Evolutionary conservation across 2,113 vertebrate genomes (phyloP).

Genomic region (Cavia aperea): DNA sequence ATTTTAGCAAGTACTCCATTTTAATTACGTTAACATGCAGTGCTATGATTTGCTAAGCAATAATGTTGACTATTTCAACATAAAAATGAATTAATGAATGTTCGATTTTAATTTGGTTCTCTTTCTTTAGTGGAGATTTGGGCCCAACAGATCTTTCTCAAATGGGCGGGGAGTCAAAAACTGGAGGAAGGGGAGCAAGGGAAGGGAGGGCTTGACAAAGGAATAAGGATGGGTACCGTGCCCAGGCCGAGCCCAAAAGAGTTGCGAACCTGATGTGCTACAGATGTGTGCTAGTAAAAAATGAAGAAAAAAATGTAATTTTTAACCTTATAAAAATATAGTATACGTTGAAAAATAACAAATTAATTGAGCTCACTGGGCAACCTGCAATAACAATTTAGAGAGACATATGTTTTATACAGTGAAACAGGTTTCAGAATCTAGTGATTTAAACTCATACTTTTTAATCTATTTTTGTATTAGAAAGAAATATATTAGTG

Average conservation of each 20-base stretch:
- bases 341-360: neutral
- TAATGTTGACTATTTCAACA: neutral
- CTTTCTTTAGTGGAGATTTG: neutral
- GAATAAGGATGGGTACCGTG: neutral
- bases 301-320: neutral
- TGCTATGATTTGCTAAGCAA: neutral
- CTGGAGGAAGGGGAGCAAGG: neutral
- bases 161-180: neutral
- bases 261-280: accelerated
- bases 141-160: neutral
- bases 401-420: neutral
- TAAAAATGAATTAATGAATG: neutral
- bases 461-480: slow-evolving; percentile 15
- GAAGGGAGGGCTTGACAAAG: too few species aligned
- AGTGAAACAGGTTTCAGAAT: neutral
- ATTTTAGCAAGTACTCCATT: neutral
- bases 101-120: neutral
- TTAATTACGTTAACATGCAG: neutral
- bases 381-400: neutral
- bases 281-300: neutral
- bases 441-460: neutral
- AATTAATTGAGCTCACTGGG: neutral
- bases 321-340: neutral
- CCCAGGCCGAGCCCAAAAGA: too few species aligned
- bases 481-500: neutral